These are phyloP conservation scores for Drosophila pallidifrons DNA, from an alignment of 1,140 invertebrate genomes.

Conservation along the genomic window DNA sequence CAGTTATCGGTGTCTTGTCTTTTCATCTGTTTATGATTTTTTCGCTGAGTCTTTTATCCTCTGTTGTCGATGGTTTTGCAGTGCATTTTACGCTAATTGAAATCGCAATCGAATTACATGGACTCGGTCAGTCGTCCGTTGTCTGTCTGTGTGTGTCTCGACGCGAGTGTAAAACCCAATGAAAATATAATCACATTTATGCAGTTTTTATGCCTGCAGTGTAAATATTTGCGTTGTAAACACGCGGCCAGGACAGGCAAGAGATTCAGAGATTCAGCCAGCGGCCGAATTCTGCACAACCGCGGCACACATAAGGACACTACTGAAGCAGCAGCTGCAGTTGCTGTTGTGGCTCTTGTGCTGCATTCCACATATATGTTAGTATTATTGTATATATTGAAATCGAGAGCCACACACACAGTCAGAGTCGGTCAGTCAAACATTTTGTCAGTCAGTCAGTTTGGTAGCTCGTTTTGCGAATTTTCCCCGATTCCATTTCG, in stretches of 20 bases:
- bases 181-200: conserved; percentile 84
- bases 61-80: conserved; percentile 43
- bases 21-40: neutral
- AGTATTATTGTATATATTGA: conserved; percentile 25
- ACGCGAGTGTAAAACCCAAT: conserved; percentile 66
- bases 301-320: conserved; percentile 33
- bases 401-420: neutral
- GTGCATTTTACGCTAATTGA: conserved; percentile 80
- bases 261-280: conserved; percentile 8
- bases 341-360: conserved; percentile 17
- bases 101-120: conserved; percentile 80
- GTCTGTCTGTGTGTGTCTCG: neutral
- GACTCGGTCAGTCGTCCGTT: conserved; percentile 27
- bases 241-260: conserved; percentile 22
- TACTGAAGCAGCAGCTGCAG: conserved; percentile 4
- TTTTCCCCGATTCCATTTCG: conserved; percentile 67
- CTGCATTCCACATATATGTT: conserved; percentile 15
- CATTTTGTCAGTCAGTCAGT: conserved; percentile 8
- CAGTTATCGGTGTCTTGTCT: neutral
- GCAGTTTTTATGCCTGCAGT: conserved; percentile 82
- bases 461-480: conserved; percentile 22
- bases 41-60: neutral
- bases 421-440: conserved; percentile 4
- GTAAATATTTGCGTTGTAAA: conserved; percentile 77
- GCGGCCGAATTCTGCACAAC: conserved; percentile 22